Base-by-base conservation (phyloP, 2,888 invertebrate species). In the Diaphora mendica region DNA sequence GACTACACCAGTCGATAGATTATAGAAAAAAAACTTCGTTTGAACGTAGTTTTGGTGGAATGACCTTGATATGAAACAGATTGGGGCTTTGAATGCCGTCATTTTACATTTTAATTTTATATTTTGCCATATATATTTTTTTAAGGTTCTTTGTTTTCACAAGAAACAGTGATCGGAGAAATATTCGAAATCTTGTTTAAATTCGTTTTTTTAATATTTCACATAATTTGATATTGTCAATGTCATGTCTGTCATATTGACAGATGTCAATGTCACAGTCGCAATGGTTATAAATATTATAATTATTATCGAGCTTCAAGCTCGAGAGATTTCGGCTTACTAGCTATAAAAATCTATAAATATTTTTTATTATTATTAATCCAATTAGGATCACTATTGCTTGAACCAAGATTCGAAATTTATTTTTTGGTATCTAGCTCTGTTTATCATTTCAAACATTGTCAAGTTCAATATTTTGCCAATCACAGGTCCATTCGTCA, bases 1-100 rank as follows among this genome's bases (percentile, higher is more conserved):
- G 86, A 88, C 89, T 85, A 85, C 79, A 80, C 89, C 88, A 89
- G 89, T 90, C 87, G 84, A 79, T 81, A 83, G 83, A 80, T 80
- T 64, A 71, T 77, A 75, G 75, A 78, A 76, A 77, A 76, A 80
- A 76, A 74, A 66, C 55, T 75, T 75, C 62, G 55, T 71, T 66
- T 72, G 78, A 80, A 78, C 82, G 79, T 79, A 81, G 71, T 74
- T 75, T 70, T 74, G 2, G 39, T 67, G 23, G 55, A 72, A 66
- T 44, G 30, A 39, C 42, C 66, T 68, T n/a, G 23, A 55, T 55
- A 23, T 55, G n/a, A 23, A 44, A 35, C 17, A 55, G 2, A 68
- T 35, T 65, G 0, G 39, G 39, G 65, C 35, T 65, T 26, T 44
- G 3, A 44, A 44, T 44, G 44, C 3, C 17, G 17, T 44, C 20